Base-by-base conservation (phyloP, 1,140 invertebrate species). In the Chelonus insularis region DNA sequence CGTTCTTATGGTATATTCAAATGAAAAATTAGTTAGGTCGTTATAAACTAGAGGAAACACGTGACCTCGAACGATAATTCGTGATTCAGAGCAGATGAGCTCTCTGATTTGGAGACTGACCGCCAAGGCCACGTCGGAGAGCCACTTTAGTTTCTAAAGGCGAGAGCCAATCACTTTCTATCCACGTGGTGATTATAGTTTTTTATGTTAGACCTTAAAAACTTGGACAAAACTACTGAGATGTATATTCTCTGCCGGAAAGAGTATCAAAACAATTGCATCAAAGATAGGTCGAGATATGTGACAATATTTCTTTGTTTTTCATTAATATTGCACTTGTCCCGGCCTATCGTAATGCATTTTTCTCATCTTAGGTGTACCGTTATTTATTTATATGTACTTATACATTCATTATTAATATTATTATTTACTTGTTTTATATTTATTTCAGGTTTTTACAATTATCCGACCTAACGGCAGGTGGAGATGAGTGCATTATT, bases 291-390 rank as follows among this genome's bases (percentile, higher is more conserved):
- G 77, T 72, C 76, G 77, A 76, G 77, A 80, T 78, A 66, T 65
- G 78, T 81, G 72, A 68, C 79, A 81, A 81, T 81, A 73, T 81
- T 80, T 72, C 69, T 70, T 64, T 21, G 16, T 21, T 8, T 37
- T 29, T 57, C 52, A 32, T 64, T 52, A 81, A 80, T 80, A 81
- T 81, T 80, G 79, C 79, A 81, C 79, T 80, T 76, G 78, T 81
- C 79, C 79, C 79, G 79, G 79, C 79, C 78, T 80, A 79, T 81
- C 79, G 69, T 60, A 75, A 74, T 80, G 79, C 79, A 79, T 69
- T 37, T 20, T 45, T 56, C 39, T 60, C 63, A 11, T 12, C 62
- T 11, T 11, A 39, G 18, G 20, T 55, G n/a, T n/a, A n/a, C n/a
- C n/a, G n/a, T n/a, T n/a, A n/a, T n/a, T n/a, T n/a, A n/a, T n/a